Percentiles rank a stretch among this genome's conserved stretches.
These are phyloP conservation scores for Carassius gibelio DNA, from an alignment of 2,113 vertebrate genomes.

Conservation along the genomic window DNA sequence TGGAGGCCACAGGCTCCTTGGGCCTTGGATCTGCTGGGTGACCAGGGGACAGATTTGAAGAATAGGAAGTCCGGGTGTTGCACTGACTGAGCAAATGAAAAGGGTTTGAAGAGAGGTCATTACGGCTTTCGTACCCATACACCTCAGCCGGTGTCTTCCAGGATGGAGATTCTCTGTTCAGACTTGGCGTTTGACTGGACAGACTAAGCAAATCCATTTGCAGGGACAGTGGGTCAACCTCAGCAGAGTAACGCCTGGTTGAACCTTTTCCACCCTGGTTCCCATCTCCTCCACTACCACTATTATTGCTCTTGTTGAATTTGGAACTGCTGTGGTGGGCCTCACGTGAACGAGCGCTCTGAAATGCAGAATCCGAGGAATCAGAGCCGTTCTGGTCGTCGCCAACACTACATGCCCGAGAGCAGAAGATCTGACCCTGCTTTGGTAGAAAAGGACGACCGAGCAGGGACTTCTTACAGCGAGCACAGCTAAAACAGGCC, in stretches of 20 bases:
- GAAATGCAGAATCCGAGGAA: constrained; percentile 94
- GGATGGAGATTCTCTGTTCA: constrained; percentile 86
- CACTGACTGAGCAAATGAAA: constrained; percentile 94
- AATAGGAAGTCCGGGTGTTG: constrained; percentile 88
- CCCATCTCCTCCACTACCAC: constrained; percentile 67
- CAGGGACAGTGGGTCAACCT: constrained; percentile 93
- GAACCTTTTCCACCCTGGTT: constrained; percentile 62
- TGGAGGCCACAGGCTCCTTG: constrained; percentile 82
- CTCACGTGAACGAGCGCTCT: constrained; percentile 91
- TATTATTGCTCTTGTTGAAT: constrained; percentile 83
- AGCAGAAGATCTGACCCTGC: constrained; percentile 98
- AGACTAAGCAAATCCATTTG: constrained; percentile 98
- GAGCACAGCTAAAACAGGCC: constrained; percentile 94
- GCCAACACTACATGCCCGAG: constrained; percentile 88
- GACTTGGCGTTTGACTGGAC: constrained; percentile 91
- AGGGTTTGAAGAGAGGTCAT: constrained; percentile 81
- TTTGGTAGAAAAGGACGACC: constrained; percentile 97
- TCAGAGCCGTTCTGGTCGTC: constrained; percentile 94
- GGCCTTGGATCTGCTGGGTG: constrained; percentile 81
- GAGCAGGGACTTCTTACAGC: constrained; percentile 94
- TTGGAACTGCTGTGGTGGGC: constrained; percentile 89
- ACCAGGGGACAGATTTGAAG: constrained; percentile 74
- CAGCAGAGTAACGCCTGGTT: constrained; percentile 82
- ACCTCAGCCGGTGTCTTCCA: constrained; percentile 86
- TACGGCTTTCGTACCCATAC: constrained; percentile 81